Evolutionary conservation across 2,113 vertebrate genomes (phyloP).

Genomic region (Sturnus vulgaris): DNA sequence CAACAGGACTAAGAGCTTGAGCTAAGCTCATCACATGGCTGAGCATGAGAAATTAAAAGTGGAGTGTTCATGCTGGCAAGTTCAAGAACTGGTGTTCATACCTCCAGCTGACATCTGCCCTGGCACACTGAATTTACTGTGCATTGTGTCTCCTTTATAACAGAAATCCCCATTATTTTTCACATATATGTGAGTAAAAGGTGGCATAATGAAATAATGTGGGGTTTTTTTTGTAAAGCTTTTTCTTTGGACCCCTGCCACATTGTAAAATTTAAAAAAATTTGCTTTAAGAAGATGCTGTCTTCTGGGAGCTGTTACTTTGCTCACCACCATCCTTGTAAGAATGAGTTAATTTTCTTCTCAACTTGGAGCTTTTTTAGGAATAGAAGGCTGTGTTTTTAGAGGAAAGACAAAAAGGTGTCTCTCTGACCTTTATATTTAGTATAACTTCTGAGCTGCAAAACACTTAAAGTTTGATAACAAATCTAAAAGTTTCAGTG

Average conservation of each 20-base stretch:
- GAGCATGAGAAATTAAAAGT: neutral
- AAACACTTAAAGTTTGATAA: neutral
- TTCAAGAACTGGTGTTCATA: neutral
- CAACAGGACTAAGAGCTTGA: neutral
- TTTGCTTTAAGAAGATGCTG: neutral
- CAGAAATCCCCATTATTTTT: neutral
- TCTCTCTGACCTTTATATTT: neutral
- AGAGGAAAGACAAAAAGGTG: neutral
- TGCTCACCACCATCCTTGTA: neutral
- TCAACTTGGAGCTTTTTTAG: neutral
- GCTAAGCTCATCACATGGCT: neutral
- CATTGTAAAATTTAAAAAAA: neutral
- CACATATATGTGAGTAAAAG: neutral
- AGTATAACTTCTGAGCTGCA: neutral
- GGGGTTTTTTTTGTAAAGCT: neutral
- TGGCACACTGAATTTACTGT: neutral
- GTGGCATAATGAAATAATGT: neutral
- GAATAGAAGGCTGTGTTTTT: neutral
- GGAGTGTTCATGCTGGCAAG: neutral
- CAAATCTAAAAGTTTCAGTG: neutral
- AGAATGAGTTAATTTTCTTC: neutral
- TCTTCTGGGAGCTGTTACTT: neutral
- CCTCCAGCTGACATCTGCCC: neutral
- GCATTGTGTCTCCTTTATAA: neutral
- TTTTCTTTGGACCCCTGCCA: neutral